A percentile compares a stretch with the other conserved stretches of the same genome.
Conservation (phyloP, 2,888 invertebrate genomes). For the Dryadula phaetusa region DNA sequence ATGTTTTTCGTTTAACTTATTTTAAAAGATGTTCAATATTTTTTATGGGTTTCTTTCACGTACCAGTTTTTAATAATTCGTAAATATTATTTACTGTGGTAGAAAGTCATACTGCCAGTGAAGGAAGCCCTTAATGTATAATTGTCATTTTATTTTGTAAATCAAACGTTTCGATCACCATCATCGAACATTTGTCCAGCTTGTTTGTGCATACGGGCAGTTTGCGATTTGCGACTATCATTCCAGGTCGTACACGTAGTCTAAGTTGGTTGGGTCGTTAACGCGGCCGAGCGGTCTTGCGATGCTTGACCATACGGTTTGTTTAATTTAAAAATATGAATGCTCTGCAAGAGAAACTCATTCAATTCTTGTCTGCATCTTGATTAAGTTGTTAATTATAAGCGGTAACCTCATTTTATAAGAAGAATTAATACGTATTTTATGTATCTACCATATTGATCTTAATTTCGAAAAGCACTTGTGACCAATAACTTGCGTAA, state of each 20-base stretch:
- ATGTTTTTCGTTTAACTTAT: slow-evolving; percentile 27
- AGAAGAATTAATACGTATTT: too few relatives aligned
- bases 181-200: slow-evolving; percentile 46
- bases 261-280: slow-evolving; percentile 62
- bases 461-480: slow-evolving; percentile 11
- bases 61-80: neutral
- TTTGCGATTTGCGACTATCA: slow-evolving; percentile 71
- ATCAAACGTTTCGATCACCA: slow-evolving; percentile 40
- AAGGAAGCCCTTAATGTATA: slow-evolving; percentile 29
- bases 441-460: neutral
- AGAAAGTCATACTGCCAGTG: neutral
- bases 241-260: slow-evolving; percentile 74
- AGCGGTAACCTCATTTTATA: neutral
- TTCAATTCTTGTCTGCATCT: neutral
- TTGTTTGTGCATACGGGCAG: slow-evolving; percentile 46
- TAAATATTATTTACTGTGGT: neutral
- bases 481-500: neutral
- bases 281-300: slow-evolving; percentile 69
- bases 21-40: slow-evolving; percentile 21
- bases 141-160: slow-evolving; percentile 35
- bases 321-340: slow-evolving; percentile 65
- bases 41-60: slow-evolving; percentile 32
- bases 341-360: slow-evolving; percentile 51
- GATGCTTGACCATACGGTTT: slow-evolving; percentile 78
- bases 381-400: neutral